Conservation (phyloP, 1,140 invertebrate genomes). For the Magallana gigas region DNA sequence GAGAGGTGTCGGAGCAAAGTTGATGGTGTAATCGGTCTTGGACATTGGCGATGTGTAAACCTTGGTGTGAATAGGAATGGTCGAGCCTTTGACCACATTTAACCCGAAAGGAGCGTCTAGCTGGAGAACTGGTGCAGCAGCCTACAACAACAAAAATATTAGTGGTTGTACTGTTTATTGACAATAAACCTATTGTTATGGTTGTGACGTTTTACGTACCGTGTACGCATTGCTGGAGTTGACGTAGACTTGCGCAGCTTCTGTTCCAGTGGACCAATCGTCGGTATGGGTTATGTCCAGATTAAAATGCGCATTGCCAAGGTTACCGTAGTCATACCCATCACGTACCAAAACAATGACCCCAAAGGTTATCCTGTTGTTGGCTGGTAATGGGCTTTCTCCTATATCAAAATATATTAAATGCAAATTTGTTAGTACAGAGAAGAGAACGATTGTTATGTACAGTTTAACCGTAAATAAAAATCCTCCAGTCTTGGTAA, state of each 20-base stretch:
- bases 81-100: not conserved
- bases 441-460: too few relatives aligned
- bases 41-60: not conserved
- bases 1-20: not conserved
- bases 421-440: too few relatives aligned
- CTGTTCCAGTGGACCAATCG: not conserved
- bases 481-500: too few relatives aligned
- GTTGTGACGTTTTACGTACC: not conserved
- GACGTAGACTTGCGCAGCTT: not conserved
- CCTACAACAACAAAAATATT: not conserved
- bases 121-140: not conserved
- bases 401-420: not conserved
- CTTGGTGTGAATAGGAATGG: not conserved
- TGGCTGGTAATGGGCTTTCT: not conserved
- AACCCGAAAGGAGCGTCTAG: not conserved
- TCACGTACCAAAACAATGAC: not conserved
- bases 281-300: not conserved
- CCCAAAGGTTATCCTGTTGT: not conserved
- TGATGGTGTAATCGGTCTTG: not conserved
- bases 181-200: not conserved
- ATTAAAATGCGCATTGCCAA: not conserved
- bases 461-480: too few relatives aligned
- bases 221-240: not conserved
- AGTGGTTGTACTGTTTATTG: not conserved
- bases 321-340: slow-evolving; percentile 13